phyloP scores from a whole-genome alignment of 2,113 vertebrate species.

The Neolamprologus sp. region DNA sequence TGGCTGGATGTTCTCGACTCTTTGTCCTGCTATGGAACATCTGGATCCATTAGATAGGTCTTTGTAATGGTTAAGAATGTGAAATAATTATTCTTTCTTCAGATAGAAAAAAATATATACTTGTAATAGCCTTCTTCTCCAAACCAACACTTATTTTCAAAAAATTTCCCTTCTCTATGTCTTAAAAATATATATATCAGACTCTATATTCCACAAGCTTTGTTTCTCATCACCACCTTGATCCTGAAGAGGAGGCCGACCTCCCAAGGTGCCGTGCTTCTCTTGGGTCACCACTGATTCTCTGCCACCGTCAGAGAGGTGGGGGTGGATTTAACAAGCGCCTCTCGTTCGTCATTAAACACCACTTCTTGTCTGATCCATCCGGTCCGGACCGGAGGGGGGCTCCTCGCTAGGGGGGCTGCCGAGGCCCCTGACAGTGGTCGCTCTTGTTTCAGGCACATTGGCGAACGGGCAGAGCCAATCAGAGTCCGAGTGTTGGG shows the following conservation, averaged over 20 bases:
- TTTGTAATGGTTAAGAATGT: background rate
- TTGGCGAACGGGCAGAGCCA: conserved; percentile 3
- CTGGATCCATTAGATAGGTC: background rate
- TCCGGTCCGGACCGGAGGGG: background rate
- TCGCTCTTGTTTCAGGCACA: background rate
- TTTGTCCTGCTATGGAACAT: background rate
- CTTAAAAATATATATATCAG: background rate
- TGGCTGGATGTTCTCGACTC: background rate
- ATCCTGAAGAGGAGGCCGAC: conserved; percentile 31
- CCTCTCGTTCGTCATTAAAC: conserved; percentile 10
- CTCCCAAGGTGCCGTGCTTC: conserved; percentile 26
- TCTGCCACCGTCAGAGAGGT: background rate
- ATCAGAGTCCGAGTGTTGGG: background rate
- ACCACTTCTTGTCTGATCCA: background rate
- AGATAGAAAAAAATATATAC: background rate
- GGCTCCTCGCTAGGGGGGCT: background rate
- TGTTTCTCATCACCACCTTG: conserved; percentile 4
- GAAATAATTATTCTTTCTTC: background rate
- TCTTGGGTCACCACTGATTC: background rate
- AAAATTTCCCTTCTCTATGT: background rate
- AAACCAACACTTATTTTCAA: background rate
- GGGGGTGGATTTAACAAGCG: conserved; percentile 22
- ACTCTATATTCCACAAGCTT: background rate
- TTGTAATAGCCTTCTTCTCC: background rate
- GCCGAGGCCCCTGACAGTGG: background rate